These are phyloP conservation scores for Tetramorium parvispinum DNA, from an alignment of 1,140 invertebrate species.

Conservation along the genomic window DNA sequence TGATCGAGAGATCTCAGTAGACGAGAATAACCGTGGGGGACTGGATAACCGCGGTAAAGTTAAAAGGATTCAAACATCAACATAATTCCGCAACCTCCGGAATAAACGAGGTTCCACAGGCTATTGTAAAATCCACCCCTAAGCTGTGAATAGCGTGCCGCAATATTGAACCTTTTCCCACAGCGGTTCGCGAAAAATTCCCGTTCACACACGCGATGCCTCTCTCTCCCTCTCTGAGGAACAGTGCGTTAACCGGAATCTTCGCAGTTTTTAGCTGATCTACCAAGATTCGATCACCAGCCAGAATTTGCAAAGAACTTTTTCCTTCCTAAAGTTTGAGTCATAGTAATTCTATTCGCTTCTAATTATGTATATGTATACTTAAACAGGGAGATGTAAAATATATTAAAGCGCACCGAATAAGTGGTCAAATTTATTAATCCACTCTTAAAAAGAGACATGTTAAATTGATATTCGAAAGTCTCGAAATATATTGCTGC, in stretches of 20 bases:
- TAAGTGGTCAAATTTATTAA: neutral
- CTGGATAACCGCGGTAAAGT: conserved; percentile 14
- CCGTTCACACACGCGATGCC: conserved; percentile 22
- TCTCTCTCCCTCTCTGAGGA: neutral
- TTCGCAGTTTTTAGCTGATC: neutral
- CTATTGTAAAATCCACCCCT: conserved; percentile 51
- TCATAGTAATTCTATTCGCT: neutral
- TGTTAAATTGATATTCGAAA: too few species aligned
- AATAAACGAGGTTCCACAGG: conserved; percentile 34
- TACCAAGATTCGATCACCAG: neutral
- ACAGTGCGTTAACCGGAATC: neutral
- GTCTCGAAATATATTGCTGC: too few species aligned
- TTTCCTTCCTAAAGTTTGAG: neutral
- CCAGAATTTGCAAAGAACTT: neutral
- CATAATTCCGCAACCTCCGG: conserved; percentile 50
- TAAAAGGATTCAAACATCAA: conserved; percentile 58
- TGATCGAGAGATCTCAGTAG: neutral
- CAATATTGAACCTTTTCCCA: conserved; percentile 35
- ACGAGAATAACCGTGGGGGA: neutral
- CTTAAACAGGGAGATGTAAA: neutral
- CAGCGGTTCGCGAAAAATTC: neutral
- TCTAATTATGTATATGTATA: neutral
- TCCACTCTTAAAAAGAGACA: too few species aligned
- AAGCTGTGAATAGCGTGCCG: conserved; percentile 63
- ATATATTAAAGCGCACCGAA: neutral